phyloP scores from a whole-genome alignment of 1,140 invertebrate species.

The Sycobia sp. region DNA sequence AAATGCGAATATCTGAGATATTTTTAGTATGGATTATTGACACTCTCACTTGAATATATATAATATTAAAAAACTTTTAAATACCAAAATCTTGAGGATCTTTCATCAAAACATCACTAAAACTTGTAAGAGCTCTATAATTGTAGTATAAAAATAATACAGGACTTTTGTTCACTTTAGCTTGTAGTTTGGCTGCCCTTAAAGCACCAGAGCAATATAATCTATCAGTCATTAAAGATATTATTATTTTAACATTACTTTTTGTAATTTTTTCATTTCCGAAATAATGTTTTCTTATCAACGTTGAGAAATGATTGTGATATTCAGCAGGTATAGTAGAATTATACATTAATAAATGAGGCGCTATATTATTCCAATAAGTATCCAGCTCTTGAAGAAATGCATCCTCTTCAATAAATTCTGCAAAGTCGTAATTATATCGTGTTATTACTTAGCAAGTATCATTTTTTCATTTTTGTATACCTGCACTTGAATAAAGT shows the following conservation, averaged over 20 bases:
- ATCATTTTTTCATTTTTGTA: too few species aligned
- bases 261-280: conserved; percentile 36
- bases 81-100: too few species aligned
- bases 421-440: background rate
- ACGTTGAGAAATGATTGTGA: background rate
- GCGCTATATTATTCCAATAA: conserved; percentile 18
- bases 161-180: conserved; percentile 57
- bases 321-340: conserved; percentile 10
- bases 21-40: too few species aligned
- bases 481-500: conserved; percentile 62
- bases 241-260: background rate
- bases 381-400: background rate
- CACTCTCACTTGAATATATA: too few species aligned
- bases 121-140: conserved; percentile 59
- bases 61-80: too few species aligned
- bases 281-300: conserved; percentile 11
- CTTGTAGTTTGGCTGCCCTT: conserved; percentile 60
- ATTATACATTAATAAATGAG: too few species aligned
- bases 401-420: background rate
- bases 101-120: conserved; percentile 54
- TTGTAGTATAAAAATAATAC: conserved; percentile 64
- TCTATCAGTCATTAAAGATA: background rate
- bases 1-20: too few species aligned
- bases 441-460: background rate
- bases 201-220: conserved; percentile 47